These are phyloP conservation scores for Scelioninae gen. 2 DNA, from an alignment of 2,888 invertebrate species.

Conservation along the genomic window DNA sequence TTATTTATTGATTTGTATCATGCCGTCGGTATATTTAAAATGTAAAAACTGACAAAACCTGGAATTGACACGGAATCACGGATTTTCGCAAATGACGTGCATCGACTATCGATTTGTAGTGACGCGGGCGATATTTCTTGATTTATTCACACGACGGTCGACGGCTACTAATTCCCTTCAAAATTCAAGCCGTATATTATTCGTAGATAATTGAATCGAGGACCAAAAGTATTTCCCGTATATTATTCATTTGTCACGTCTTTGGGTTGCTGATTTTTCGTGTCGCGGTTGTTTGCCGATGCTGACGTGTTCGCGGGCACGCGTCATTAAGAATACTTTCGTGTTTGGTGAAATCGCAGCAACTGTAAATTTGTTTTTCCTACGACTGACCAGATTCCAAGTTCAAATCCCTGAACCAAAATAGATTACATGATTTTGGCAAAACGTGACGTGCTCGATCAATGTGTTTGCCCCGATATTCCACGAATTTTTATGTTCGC, in stretches of 20 bases:
- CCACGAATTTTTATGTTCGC: conserved; percentile 11
- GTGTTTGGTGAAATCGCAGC: conserved; percentile 17
- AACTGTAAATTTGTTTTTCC: conserved; percentile 36
- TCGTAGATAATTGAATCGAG: conserved; percentile 58
- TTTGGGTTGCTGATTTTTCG: conserved; percentile 32
- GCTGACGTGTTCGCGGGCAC: conserved; percentile 17
- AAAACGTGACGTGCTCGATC: conserved; percentile 53
- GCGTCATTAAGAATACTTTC: conserved; percentile 42
- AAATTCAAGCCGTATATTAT: conserved; percentile 58
- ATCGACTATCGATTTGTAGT: conserved; percentile 60
- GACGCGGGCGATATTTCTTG: conserved; percentile 57
- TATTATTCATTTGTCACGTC: conserved; percentile 55
- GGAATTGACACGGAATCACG: conserved; percentile 60
- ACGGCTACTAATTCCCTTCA: conserved; percentile 60
- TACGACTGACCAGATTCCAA: conserved; percentile 29
- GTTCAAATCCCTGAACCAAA: conserved; percentile 40
- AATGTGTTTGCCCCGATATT: conserved; percentile 42
- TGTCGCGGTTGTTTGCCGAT: conserved; percentile 5
- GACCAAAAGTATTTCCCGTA: conserved; percentile 44
- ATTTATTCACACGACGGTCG: conserved; percentile 61
- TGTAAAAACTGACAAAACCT: conserved; percentile 59
- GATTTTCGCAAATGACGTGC: conserved; percentile 60
- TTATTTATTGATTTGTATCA: conserved; percentile 52
- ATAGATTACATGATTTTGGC: conserved; percentile 48
- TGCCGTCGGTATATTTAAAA: conserved; percentile 43